A percentile compares a stretch with the other conserved stretches of the same genome.
Evolutionary conservation across 2,888 invertebrate species (phyloP).

Genomic region (Electrophaes corylata): DNA sequence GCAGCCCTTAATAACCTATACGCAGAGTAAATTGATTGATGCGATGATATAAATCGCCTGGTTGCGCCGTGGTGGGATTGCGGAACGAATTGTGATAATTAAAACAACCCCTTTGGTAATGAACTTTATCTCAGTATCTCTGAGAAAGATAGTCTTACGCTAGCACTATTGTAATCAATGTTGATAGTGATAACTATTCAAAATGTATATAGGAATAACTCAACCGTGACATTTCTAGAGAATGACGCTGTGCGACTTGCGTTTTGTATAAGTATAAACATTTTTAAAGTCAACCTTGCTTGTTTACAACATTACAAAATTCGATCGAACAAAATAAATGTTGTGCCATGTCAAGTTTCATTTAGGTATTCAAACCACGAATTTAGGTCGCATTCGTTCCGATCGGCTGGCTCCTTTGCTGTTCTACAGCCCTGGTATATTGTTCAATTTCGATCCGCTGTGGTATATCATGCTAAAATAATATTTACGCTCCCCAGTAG

Average conservation of each 20-base stretch:
- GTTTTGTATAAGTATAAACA: background rate
- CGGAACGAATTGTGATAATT: conserved; percentile 66
- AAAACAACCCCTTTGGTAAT: conserved; percentile 36
- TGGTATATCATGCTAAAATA: background rate
- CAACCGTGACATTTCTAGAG: background rate
- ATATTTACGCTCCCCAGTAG: background rate
- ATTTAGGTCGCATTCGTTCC: conserved; percentile 29
- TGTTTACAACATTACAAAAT: background rate
- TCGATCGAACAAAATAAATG: conserved; percentile 11
- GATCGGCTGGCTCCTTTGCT: conserved; percentile 18
- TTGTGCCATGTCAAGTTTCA: conserved; percentile 13
- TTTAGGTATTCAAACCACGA: conserved; percentile 18
- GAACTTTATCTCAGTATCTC: conserved; percentile 22
- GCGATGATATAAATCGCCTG: conserved; percentile 69
- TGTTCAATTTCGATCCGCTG: conserved; percentile 7
- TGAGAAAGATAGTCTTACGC: conserved; percentile 4
- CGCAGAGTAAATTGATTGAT: conserved; percentile 73
- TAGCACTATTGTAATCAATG: conserved; percentile 1
- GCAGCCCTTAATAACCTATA: conserved; percentile 67
- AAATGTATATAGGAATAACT: background rate
- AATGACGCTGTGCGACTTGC: background rate
- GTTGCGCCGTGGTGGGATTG: conserved; percentile 43
- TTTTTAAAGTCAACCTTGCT: background rate
- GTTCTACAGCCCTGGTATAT: conserved; percentile 18
- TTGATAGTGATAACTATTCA: background rate